phyloP scores from a whole-genome alignment of 2,888 invertebrate genomes.

The Taenaris catops region DNA sequence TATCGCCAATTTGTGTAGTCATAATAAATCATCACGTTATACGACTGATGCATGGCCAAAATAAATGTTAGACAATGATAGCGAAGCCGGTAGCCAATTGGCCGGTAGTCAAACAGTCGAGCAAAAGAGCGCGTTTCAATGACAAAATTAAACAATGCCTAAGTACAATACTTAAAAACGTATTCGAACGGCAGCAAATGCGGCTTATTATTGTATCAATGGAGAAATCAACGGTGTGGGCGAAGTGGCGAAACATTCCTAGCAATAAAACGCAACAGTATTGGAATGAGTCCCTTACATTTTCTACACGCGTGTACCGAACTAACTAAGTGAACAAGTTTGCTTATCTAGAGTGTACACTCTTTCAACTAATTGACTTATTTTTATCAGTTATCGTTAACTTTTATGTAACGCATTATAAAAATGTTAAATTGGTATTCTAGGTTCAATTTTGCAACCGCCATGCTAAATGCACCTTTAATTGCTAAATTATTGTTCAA shows the following conservation, averaged over 20 bases:
- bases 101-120: conserved; percentile 38
- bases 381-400: conserved; percentile 14
- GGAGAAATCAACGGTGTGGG: conserved; percentile 66
- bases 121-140: conserved; percentile 49
- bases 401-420: too few relatives aligned
- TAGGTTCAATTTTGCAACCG: too few relatives aligned
- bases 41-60: conserved; percentile 7
- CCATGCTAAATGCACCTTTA: too few relatives aligned
- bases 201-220: conserved; percentile 60
- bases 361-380: conserved; percentile 14
- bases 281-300: conserved; percentile 45
- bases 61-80: conserved; percentile 10
- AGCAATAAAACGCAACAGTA: conserved; percentile 34
- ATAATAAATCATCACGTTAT: conserved; percentile 11
- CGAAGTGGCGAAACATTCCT: conserved; percentile 48
- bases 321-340: conserved; percentile 19
- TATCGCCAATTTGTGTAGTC: conserved; percentile 3
- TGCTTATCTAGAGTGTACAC: conserved; percentile 2
- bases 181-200: conserved; percentile 48
- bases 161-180: too few relatives aligned
- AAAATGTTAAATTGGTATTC: too few relatives aligned
- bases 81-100: conserved; percentile 22
- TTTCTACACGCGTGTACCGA: conserved; percentile 21
- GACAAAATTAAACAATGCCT: conserved; percentile 61
- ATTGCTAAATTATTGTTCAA: too few relatives aligned